Evolutionary conservation across 2,797 vertebrate genomes (phyloP).

Genomic region (Selene dorsalis): DNA sequence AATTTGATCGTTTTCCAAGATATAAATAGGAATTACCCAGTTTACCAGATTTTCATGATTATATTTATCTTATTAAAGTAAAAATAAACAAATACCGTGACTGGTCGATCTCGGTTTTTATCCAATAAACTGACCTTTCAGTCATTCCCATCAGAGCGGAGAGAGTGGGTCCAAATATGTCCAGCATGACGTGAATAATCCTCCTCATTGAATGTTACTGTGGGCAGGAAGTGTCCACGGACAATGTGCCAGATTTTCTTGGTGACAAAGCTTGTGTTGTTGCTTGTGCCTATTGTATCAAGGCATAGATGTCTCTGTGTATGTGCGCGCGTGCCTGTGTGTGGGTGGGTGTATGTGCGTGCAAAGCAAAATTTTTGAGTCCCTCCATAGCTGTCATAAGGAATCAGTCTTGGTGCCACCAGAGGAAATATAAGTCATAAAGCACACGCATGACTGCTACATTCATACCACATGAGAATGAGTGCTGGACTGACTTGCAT

Average conservation of each 20-base stretch:
- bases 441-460: slow-evolving; percentile 7
- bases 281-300: slow-evolving; percentile 62
- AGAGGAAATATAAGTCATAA: slow-evolving; percentile 38
- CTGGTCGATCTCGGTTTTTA: slow-evolving; percentile 14
- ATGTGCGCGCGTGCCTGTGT: slow-evolving; percentile 28
- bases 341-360: neutral
- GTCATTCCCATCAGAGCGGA: slow-evolving; percentile 16
- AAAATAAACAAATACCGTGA: slow-evolving; percentile 6
- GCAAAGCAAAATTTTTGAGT: slow-evolving; percentile 9
- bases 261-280: slow-evolving; percentile 68
- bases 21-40: neutral
- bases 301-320: slow-evolving; percentile 46
- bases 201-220: slow-evolving; percentile 52
- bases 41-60: neutral
- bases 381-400: slow-evolving; percentile 36
- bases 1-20: neutral
- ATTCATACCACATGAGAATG: neutral
- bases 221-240: slow-evolving; percentile 59
- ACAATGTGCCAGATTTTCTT: slow-evolving; percentile 50
- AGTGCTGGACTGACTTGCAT: neutral
- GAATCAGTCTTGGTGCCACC: slow-evolving; percentile 34
- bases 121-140: slow-evolving; percentile 54
- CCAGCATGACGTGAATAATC: slow-evolving; percentile 59
- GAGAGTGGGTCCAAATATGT: slow-evolving; percentile 66
- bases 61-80: slow-evolving; percentile 1